Evolutionary conservation across 2,888 invertebrate species (phyloP).

Genomic region (Stenotaenia linearis): DNA sequence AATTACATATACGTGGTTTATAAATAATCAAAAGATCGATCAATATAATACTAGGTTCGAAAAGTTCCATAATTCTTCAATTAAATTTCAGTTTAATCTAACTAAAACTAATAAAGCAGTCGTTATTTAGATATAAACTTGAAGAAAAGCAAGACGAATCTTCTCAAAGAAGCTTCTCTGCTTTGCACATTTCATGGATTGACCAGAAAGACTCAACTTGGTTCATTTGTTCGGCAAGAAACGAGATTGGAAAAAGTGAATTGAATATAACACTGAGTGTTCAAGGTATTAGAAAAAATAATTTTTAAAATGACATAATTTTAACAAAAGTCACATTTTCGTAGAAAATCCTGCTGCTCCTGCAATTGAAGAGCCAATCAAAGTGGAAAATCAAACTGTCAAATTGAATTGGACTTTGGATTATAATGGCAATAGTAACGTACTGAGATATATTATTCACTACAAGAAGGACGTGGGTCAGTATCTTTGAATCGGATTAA

Average conservation of each 20-base stretch:
- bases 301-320: not conserved
- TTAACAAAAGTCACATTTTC: too few relatives aligned
- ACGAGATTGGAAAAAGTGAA: constrained; percentile 33
- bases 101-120: too few relatives aligned
- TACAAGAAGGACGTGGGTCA: constrained; percentile 9
- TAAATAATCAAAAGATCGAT: not conserved
- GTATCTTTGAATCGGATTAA: not conserved
- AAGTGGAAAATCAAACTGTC: not conserved
- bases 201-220: constrained; percentile 34
- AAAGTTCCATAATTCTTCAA: too few relatives aligned
- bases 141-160: constrained; percentile 29
- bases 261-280: constrained; percentile 31
- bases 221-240: constrained; percentile 35
- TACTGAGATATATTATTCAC: not conserved
- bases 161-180: constrained; percentile 30
- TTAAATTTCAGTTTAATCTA: not conserved
- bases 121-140: not conserved
- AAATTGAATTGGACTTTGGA: not conserved
- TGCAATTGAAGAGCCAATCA: not conserved
- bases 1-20: not conserved
- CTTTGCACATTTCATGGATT: constrained; percentile 29
- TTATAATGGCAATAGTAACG: not conserved
- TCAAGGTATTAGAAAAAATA: constrained; percentile 31
- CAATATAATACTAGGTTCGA: not conserved
- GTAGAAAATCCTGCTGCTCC: constrained; percentile 22